A percentile compares a stretch with the other conserved stretches of the same genome.
Evolutionary conservation across 2,797 vertebrate genomes (phyloP).

Genomic region (Anas flavirostris): DNA sequence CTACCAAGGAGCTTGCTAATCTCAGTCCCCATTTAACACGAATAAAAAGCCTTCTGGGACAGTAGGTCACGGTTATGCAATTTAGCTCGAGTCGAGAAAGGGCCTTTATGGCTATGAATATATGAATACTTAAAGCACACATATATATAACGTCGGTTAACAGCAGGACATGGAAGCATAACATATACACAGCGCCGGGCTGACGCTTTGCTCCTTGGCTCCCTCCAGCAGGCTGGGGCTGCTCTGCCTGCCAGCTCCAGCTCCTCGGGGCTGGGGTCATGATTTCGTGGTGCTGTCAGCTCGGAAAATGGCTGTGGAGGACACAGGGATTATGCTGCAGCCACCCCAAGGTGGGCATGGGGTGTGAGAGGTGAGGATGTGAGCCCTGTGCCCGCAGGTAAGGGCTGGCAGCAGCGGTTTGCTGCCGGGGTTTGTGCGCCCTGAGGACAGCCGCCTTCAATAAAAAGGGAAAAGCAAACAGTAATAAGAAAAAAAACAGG

Average conservation of each 20-base stretch:
- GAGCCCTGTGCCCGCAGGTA: neutral
- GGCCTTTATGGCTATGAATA: conserved; percentile 68
- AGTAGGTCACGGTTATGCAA: conserved; percentile 62
- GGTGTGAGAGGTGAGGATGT: neutral
- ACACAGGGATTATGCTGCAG: neutral
- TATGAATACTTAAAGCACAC: conserved; percentile 65
- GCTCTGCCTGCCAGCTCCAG: neutral
- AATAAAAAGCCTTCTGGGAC: conserved; percentile 69
- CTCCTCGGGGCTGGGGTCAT: neutral
- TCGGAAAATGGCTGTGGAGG: fast-evolving
- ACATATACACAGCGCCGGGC: conserved; percentile 9
- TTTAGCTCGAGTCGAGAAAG: conserved; percentile 60
- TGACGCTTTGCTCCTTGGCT: conserved; percentile 1
- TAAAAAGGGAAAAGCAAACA: neutral
- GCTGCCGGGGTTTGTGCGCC: neutral
- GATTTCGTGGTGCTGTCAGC: neutral
- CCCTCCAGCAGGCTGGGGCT: neutral
- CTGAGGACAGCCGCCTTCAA: neutral
- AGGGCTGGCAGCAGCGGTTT: neutral
- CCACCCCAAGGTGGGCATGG: fast-evolving
- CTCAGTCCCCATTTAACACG: conserved; percentile 48
- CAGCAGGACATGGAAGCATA: conserved; percentile 30
- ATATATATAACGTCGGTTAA: conserved; percentile 57
- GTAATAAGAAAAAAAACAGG: neutral
- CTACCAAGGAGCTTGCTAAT: conserved; percentile 20